Evolutionary conservation across 2,888 invertebrate genomes (phyloP).

Genomic region (Xestia xanthographa): DNA sequence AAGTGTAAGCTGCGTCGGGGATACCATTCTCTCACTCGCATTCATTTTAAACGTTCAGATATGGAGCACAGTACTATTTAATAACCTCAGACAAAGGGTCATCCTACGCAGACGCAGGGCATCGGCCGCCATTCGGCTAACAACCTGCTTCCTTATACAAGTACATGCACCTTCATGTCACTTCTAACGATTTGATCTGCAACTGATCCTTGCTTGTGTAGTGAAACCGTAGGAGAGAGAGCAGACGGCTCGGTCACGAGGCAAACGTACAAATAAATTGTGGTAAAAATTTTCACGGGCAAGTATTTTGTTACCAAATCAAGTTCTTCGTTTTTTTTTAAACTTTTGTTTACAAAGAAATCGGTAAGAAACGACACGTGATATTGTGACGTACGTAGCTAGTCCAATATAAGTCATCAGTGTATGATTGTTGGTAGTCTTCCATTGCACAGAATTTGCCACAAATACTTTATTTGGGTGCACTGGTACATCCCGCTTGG

Average conservation of each 20-base stretch:
- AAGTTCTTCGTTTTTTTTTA: not conserved
- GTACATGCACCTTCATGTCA: slow-evolving; percentile 66
- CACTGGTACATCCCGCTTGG: slow-evolving; percentile 9
- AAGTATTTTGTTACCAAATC: not conserved
- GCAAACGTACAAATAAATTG: slow-evolving; percentile 10
- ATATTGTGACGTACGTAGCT: too few relatives aligned
- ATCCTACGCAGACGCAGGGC: slow-evolving; percentile 86
- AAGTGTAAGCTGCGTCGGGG: not conserved
- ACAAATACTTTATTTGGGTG: slow-evolving; percentile 4
- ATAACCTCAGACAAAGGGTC: slow-evolving; percentile 79
- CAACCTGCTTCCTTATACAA: slow-evolving; percentile 75
- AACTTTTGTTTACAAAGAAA: not conserved
- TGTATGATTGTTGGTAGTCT: slow-evolving; percentile 18
- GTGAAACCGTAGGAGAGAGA: slow-evolving; percentile 38
- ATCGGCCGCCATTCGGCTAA: slow-evolving; percentile 79
- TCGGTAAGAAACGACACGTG: slow-evolving; percentile 18
- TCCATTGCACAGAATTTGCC: slow-evolving; percentile 40
- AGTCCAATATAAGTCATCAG: slow-evolving; percentile 31
- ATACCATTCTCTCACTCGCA: slow-evolving; percentile 11
- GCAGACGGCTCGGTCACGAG: slow-evolving; percentile 5
- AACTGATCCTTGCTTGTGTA: slow-evolving; percentile 30
- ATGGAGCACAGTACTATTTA: slow-evolving; percentile 61
- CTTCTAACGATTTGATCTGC: slow-evolving; percentile 41
- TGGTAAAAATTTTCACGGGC: not conserved
- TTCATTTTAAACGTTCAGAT: slow-evolving; percentile 45